These are phyloP conservation scores for Ardeotis arabs DNA, from an alignment of 2,113 vertebrate species.

Conservation along the genomic window DNA sequence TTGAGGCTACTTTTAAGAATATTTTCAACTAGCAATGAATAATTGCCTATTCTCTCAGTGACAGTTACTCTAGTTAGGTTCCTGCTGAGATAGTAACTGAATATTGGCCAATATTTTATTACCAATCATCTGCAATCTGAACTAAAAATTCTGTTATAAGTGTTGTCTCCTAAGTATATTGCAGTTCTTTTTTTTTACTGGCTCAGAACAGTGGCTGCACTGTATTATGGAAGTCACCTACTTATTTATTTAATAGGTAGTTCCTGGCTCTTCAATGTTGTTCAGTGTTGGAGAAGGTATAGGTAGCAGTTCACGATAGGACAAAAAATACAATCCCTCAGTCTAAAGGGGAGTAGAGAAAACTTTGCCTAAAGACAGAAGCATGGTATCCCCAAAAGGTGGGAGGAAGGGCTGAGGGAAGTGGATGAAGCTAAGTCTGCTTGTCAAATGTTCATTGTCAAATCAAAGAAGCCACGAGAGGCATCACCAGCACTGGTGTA, in stretches of 20 bases:
- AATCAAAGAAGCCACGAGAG: not conserved
- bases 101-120: not conserved
- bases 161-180: not conserved
- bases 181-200: not conserved
- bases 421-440: not conserved
- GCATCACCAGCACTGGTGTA: not conserved
- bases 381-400: too few relatives aligned
- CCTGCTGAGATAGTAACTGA: not conserved
- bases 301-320: not conserved
- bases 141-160: not conserved
- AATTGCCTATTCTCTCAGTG: not conserved
- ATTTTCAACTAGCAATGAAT: not conserved
- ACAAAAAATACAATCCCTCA: not conserved
- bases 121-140: not conserved
- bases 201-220: not conserved
- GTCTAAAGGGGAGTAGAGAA: not conserved
- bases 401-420: not conserved
- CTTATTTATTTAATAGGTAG: not conserved
- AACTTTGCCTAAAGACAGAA: not conserved
- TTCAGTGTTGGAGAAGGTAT: not conserved
- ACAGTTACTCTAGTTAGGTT: not conserved
- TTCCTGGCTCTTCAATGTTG: not conserved
- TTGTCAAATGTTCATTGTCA: not conserved
- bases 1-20: not conserved
- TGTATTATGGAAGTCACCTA: not conserved